Percentiles rank a stretch among this genome's conserved stretches.
phyloP scores from a whole-genome alignment of 2,797 vertebrate species.

The Mus spretus region DNA sequence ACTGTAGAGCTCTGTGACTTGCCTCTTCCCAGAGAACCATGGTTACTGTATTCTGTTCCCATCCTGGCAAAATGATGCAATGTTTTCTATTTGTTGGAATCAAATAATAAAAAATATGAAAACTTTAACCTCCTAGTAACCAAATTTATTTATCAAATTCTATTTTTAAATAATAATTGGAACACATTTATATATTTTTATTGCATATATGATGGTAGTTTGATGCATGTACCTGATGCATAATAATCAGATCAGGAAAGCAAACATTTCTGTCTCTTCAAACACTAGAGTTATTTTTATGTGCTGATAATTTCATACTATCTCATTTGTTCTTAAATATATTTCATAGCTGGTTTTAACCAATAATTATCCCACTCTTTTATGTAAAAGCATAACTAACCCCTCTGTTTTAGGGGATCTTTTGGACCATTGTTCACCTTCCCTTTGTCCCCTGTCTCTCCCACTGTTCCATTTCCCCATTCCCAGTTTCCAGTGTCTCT shows the following conservation, averaged over 20 bases:
- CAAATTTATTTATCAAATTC: background rate
- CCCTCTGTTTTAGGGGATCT: background rate
- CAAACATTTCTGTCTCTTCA: background rate
- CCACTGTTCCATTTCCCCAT: background rate
- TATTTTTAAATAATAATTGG: background rate
- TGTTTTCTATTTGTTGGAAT: slow-evolving; percentile 19
- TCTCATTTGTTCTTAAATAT: background rate
- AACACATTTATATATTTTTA: background rate
- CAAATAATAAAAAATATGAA: slow-evolving; percentile 35
- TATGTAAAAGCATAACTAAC: background rate
- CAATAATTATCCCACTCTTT: background rate
- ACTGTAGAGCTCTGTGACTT: background rate
- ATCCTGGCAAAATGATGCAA: background rate
- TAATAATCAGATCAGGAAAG: background rate
- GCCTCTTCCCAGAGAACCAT: background rate
- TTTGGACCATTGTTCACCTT: background rate
- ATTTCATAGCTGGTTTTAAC: background rate
- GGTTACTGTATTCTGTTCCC: background rate
- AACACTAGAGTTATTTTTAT: background rate
- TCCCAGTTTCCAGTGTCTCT: too few relatives aligned
- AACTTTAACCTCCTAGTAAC: slow-evolving; percentile 4
- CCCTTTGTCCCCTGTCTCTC: too few relatives aligned
- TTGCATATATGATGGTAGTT: background rate
- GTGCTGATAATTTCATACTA: background rate
- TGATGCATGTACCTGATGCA: background rate